These are phyloP conservation scores for Mormyrus hasselquistii DNA, from an alignment of 2,797 vertebrate species.

Conservation along the genomic window DNA sequence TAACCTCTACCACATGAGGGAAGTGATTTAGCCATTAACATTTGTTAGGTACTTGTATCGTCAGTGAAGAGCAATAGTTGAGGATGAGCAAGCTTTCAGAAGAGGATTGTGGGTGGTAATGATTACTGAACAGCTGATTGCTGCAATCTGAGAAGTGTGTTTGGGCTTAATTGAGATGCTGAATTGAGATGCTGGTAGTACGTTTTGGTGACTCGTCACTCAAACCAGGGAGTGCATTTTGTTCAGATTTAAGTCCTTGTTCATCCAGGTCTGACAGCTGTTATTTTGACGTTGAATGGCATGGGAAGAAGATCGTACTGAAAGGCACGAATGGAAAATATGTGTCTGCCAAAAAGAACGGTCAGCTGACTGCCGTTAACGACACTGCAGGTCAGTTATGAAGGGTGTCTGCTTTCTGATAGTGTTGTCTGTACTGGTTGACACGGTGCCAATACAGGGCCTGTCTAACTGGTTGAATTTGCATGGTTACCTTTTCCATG, in stretches of 20 bases:
- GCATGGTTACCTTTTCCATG: neutral
- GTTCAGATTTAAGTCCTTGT: neutral
- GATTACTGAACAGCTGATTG: neutral
- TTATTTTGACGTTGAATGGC: constrained; percentile 89
- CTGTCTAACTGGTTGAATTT: neutral
- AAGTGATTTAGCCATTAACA: neutral
- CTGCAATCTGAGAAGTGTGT: neutral
- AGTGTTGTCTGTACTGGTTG: neutral
- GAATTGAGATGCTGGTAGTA: neutral
- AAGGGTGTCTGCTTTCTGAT: neutral
- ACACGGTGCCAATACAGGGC: neutral
- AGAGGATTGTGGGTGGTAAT: neutral
- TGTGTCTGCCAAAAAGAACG: constrained; percentile 88
- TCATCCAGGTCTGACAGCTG: constrained; percentile 73
- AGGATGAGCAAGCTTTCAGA: neutral
- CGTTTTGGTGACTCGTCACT: neutral
- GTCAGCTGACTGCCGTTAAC: constrained; percentile 83
- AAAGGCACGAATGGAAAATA: constrained; percentile 86
- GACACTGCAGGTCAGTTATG: constrained; percentile 74
- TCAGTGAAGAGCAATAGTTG: neutral
- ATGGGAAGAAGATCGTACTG: constrained; percentile 76
- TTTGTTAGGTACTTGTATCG: neutral
- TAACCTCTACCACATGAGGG: neutral
- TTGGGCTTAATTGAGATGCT: neutral
- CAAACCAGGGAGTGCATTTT: neutral